phyloP scores from a whole-genome alignment of 2,113 vertebrate species.

The Bettongia penicillata region DNA sequence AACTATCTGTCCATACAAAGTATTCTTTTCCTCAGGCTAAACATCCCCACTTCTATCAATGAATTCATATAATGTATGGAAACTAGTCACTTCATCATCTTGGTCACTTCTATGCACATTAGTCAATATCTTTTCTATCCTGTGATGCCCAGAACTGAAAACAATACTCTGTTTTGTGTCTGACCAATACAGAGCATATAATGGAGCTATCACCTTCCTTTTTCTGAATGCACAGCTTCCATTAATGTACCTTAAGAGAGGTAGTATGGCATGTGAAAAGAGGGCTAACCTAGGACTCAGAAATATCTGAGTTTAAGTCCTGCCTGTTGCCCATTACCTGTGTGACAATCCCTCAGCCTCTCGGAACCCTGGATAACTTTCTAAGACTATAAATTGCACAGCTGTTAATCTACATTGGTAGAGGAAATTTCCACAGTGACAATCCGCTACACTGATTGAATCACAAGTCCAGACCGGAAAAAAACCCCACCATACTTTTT shows the following conservation, averaged over 20 bases:
- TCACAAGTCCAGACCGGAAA: background rate
- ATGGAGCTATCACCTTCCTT: background rate
- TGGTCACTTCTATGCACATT: background rate
- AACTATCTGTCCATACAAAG: background rate
- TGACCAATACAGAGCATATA: background rate
- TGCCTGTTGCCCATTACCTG: background rate
- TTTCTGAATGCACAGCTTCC: background rate
- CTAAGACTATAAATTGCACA: background rate
- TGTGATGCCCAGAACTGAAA: background rate
- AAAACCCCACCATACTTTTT: background rate
- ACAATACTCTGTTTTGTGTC: background rate
- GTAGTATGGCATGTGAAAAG: background rate
- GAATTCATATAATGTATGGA: background rate
- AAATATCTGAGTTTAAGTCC: background rate
- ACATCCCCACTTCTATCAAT: background rate
- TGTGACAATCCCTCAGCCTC: background rate
- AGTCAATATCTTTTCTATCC: background rate
- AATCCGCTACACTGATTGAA: background rate
- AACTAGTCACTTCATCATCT: background rate
- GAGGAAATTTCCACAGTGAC: background rate
- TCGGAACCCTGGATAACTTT: background rate
- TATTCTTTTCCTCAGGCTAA: background rate
- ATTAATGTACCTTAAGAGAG: background rate
- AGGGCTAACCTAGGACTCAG: background rate
- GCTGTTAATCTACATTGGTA: background rate